A percentile compares a stretch with the other conserved stretches of the same genome.
phyloP scores from a whole-genome alignment of 2,113 vertebrate genomes.

The Tinamus guttatus region DNA sequence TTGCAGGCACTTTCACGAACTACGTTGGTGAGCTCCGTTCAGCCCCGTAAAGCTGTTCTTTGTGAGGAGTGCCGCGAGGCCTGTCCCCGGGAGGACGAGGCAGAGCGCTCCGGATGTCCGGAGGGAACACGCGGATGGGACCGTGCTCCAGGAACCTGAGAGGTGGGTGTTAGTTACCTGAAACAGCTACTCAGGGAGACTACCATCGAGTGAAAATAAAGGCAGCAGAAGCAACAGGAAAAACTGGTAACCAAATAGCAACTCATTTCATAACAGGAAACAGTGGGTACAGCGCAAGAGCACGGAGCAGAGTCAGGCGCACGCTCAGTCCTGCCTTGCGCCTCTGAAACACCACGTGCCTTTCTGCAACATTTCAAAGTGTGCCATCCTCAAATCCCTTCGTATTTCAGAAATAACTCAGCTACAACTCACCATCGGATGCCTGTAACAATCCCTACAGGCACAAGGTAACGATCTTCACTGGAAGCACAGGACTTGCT shows the following conservation, averaged over 20 bases:
- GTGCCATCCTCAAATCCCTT: not conserved
- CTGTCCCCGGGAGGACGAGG: not conserved
- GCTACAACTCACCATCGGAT: not conserved
- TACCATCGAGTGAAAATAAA: not conserved
- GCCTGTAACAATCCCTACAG: rapidly evolving
- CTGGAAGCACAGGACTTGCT: not conserved
- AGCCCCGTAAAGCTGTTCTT: not conserved
- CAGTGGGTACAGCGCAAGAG: not conserved
- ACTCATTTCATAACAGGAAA: conserved; percentile 36
- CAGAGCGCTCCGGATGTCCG: not conserved
- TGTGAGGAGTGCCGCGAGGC: rapidly evolving
- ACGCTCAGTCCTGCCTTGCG: not conserved
- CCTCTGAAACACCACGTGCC: not conserved
- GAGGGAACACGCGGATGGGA: rapidly evolving
- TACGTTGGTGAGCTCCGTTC: not conserved
- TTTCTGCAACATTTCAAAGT: not conserved
- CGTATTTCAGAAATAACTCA: not conserved
- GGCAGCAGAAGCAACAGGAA: not conserved
- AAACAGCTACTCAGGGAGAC: not conserved
- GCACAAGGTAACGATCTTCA: not conserved
- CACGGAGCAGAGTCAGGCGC: not conserved
- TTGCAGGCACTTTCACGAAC: not conserved
- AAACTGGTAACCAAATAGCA: not conserved
- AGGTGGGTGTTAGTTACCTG: rapidly evolving
- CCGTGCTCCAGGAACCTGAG: not conserved